These are phyloP conservation scores for Aspidapion aeneum DNA, from an alignment of 2,888 invertebrate species.

Conservation along the genomic window DNA sequence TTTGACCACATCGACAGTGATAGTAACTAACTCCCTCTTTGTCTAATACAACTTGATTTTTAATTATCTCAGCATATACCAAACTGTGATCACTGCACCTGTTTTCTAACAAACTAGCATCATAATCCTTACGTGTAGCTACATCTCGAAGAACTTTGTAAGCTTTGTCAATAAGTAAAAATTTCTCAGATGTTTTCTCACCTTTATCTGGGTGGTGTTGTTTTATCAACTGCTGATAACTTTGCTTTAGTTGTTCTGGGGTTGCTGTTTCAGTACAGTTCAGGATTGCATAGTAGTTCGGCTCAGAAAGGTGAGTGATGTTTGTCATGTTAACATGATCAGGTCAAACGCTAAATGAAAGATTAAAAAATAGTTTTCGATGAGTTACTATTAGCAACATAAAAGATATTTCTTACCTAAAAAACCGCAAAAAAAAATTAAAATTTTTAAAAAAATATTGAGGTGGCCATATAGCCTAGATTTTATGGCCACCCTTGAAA, in stretches of 20 bases:
- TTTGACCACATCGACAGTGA: constrained; percentile 68
- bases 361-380: too few relatives aligned
- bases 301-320: neutral
- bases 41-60: constrained; percentile 50
- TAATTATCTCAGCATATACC: constrained; percentile 57
- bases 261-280: constrained; percentile 54
- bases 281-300: constrained; percentile 55
- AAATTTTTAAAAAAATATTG: too few relatives aligned
- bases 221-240: constrained; percentile 57
- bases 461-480: too few relatives aligned
- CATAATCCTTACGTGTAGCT: constrained; percentile 59
- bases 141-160: constrained; percentile 66
- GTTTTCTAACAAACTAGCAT: constrained; percentile 57
- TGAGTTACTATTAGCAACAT: too few relatives aligned
- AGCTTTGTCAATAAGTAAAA: constrained; percentile 62
- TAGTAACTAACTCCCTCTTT: constrained; percentile 49
- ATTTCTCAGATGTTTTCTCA: constrained; percentile 37
- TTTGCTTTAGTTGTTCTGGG: constrained; percentile 57
- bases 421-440: too few relatives aligned
- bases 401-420: too few relatives aligned
- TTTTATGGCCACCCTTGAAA: too few relatives aligned
- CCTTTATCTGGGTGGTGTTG: constrained; percentile 60
- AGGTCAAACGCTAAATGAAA: too few relatives aligned
- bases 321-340: neutral
- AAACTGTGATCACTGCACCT: constrained; percentile 56